phyloP scores from a whole-genome alignment of 1,140 invertebrate genomes.

The Octopus bimaculoides region DNA sequence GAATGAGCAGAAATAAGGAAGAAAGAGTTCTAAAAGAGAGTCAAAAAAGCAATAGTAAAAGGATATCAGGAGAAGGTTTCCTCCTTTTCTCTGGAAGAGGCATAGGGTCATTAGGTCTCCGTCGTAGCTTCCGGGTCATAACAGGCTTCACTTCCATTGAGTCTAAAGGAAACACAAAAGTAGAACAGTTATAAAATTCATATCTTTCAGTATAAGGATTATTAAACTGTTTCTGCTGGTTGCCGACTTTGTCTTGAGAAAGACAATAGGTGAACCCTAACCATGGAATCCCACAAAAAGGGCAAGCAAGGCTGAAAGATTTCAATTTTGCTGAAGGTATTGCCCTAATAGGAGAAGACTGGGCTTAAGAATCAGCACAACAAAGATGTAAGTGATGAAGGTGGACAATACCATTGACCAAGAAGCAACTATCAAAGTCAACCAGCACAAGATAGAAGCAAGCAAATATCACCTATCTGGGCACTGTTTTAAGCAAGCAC shows the following conservation, averaged over 20 bases:
- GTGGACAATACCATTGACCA: neutral
- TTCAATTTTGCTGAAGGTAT: too few relatives aligned
- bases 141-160: conserved; percentile 62
- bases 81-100: conserved; percentile 69
- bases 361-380: too few relatives aligned
- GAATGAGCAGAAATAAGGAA: neutral
- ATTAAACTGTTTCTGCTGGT: too few relatives aligned
- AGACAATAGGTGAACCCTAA: neutral
- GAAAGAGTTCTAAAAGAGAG: neutral
- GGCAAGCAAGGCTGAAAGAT: too few relatives aligned
- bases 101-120: conserved; percentile 89
- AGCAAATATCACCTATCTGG: neutral
- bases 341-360: too few relatives aligned
- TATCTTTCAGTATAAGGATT: too few relatives aligned
- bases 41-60: conserved; percentile 28
- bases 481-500: neutral
- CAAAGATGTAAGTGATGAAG: too few relatives aligned
- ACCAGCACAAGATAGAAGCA: neutral
- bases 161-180: conserved; percentile 29
- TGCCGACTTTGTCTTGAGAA: neutral
- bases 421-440: neutral
- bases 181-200: neutral
- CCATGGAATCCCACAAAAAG: neutral
- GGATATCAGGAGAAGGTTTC: conserved; percentile 65
- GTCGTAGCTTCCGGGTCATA: conserved; percentile 80